Conservation (phyloP, 2,888 invertebrate species). For the Stenotaenia linearis region DNA sequence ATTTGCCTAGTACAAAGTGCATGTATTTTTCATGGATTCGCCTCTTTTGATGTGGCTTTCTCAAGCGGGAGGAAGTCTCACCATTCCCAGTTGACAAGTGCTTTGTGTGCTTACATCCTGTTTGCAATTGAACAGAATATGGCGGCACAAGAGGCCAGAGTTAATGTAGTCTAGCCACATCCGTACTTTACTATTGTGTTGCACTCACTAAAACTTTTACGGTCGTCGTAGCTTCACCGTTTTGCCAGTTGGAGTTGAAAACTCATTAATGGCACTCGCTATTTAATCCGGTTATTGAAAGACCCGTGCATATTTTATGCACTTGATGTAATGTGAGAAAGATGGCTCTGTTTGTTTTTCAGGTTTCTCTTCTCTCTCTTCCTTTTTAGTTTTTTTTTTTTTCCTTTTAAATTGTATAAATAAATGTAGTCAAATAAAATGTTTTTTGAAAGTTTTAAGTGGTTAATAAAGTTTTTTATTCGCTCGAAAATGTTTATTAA, state of each 20-base stretch:
- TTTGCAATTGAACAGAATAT: conserved; percentile 17
- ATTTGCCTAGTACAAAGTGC: conserved; percentile 18
- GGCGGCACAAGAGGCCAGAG: conserved; percentile 24
- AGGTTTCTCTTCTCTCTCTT: background rate
- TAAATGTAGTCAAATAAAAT: background rate
- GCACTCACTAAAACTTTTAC: conserved; percentile 22
- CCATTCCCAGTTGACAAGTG: conserved; percentile 26
- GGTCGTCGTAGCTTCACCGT: conserved; percentile 14
- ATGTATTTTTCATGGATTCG: conserved; percentile 26
- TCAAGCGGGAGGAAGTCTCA: conserved; percentile 26
- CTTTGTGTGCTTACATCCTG: conserved; percentile 26
- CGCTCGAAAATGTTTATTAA: background rate
- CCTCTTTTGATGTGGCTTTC: conserved; percentile 24
- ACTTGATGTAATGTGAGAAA: background rate
- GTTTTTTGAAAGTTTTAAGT: background rate
- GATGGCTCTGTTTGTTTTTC: conserved; percentile 14
- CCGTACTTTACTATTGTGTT: conserved; percentile 16
- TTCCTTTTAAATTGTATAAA: background rate
- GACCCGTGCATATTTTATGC: conserved; percentile 14
- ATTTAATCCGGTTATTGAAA: conserved; percentile 17
- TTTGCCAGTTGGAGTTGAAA: conserved; percentile 23
- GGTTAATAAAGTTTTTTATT: background rate
- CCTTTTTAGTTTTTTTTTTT: background rate
- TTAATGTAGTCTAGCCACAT: conserved; percentile 23
- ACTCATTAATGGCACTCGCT: conserved; percentile 17